Base-by-base conservation (phyloP, 23 tunicate species). In the Styela clava region DNA sequence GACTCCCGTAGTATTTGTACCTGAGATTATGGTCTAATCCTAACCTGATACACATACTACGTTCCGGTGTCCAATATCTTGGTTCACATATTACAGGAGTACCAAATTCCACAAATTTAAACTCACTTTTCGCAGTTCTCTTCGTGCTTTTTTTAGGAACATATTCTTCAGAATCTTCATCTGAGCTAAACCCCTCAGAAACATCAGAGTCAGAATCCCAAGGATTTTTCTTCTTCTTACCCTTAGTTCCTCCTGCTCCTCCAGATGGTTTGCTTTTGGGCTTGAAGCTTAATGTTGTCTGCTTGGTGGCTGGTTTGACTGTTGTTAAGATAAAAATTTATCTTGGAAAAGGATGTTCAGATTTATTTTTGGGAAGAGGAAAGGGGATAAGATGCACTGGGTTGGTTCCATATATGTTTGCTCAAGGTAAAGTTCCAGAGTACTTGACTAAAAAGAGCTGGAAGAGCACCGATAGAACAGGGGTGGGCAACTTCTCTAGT, bases 141-240 rank as follows among this genome's bases (percentile, higher is more conserved):
- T n/a, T n/a, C 9, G 56, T 44, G 9, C 12, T 44, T 44, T 44
- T 44, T 12, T 7, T 44, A 5, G 56, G 56, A 7, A 44, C 12
- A 12, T 5, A 44, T 5, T 44, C 56, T 5, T 44, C 56, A 7
- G 56, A 44, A 44, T 44, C 56, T 12, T 44, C 56, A 44, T 44
- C 56, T 12, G 35, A 29, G 12, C 32, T 30, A 16, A 18, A 3
- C 3, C 16, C 35, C 5, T 74, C 64, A 16, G 31, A 34, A 2
- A 79, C 83, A 27, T 86, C 91, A 26, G 84, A 79, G 63, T 85
- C 92, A 27, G 86, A 61, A 2, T 92, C 92, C 97, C 91, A 87
- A 2, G 92, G 86, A 74, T 87, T 83, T 34, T 85, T 86, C 67
- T 87, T 87, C 79, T 74, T 82, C 31, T 74, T 64, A 7, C 31